Evolutionary conservation across 2,113 vertebrate genomes (phyloP), one percentile per base, ranked within the genome.

Genomic region (Vidua macroura): DNA sequence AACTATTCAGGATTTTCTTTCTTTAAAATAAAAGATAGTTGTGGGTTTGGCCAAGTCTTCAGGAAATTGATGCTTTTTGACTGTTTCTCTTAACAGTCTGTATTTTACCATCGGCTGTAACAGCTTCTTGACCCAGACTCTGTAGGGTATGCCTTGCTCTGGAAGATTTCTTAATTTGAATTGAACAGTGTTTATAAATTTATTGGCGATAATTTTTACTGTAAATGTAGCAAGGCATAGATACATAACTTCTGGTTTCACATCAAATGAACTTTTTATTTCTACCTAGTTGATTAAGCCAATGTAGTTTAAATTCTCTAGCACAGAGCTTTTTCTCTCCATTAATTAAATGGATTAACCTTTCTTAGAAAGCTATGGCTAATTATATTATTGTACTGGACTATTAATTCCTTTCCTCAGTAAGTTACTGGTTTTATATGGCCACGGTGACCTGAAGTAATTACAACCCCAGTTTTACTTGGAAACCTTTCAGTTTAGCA

Each of bases 341-440:
- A 12, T 64, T 16, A 76, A 56, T 83, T 92, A 88, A 90, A 77
- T 81, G 39, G n/a, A 81, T 95, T 80, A 53, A 67, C 69, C 48
- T 79, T 70, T 86, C 37, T 49, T 68, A 49, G 84, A 91, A 92
- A 79, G 39, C 8, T 80, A 14, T 74, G 19, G 2, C n/a, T 93
- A 83, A 86, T 84, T 77, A 46, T 86, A 53, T 90, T 90, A 31
- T 58, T 90, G 37, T 58, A 46, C 30, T 55, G 53, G 49, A 27
- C 52, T 84, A 72, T 90, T 92, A 94, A 88, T 46, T 91, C n/a
- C 31, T 86, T 83, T 92, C 31, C 62, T 90, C 24, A 44, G 19
- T 44, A 90, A 94, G 43, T 83, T 89, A 49, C n/a, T 91, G 23
- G 85, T 87, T 92, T 91, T 91, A 88, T 31, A 30, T 59, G 30